A percentile compares a stretch with the other conserved stretches of the same genome.
These are phyloP conservation scores for Maniola hyperantus DNA, from an alignment of 2,888 invertebrate genomes.

Conservation along the genomic window DNA sequence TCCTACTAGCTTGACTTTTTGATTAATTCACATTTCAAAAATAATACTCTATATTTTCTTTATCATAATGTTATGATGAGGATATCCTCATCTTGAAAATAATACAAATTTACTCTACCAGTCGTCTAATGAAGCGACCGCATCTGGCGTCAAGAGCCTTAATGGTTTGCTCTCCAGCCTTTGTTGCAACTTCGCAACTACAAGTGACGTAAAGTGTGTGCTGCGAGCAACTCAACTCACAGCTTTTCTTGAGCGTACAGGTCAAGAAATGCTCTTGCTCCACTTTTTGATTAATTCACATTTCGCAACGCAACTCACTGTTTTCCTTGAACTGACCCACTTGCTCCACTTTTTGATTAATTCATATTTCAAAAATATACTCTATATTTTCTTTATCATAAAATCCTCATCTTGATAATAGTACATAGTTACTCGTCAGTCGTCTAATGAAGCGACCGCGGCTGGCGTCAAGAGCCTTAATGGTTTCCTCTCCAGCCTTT, in stretches of 20 bases:
- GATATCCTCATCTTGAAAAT: background rate
- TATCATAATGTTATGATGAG: no score
- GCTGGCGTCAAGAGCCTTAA: conserved; percentile 72
- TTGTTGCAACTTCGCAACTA: conserved; percentile 75
- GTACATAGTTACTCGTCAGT: background rate
- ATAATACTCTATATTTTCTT: background rate
- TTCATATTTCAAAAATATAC: background rate
- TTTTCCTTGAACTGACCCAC: conserved; percentile 21
- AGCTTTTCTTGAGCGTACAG: conserved; percentile 30
- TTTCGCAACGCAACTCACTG: conserved; percentile 24
- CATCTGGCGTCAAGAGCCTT: conserved; percentile 69
- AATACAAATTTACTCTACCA: background rate
- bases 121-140: conserved; percentile 72
- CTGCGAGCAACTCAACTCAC: conserved; percentile 38
- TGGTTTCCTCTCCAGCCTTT: conserved; percentile 79
- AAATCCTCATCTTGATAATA: background rate
- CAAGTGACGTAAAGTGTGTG: conserved; percentile 59
- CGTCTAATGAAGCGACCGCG: conserved; percentile 74
- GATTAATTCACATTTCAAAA: background rate
- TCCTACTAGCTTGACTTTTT: no score
- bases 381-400: background rate
- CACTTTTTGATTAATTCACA: background rate
- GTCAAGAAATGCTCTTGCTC: background rate
- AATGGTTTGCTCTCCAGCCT: conserved; percentile 79
- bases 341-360: no score